Evolutionary conservation across 2,888 invertebrate genomes (phyloP).

Genomic region (Spodoptera picta): DNA sequence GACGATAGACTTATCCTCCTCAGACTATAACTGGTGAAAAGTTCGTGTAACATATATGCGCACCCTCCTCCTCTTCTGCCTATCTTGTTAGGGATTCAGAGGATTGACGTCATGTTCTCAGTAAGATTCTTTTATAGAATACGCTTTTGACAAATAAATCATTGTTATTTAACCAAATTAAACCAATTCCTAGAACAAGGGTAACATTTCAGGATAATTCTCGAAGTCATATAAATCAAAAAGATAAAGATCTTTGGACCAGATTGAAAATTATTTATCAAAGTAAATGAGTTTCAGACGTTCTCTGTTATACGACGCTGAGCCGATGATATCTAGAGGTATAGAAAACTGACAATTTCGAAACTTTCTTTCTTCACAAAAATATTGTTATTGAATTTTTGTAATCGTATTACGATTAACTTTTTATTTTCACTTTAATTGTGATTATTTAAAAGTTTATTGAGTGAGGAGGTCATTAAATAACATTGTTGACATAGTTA

Average conservation of each 20-base stretch:
- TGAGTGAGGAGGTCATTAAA: slow-evolving; percentile 21
- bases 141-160: too few species aligned
- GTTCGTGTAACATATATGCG: too few species aligned
- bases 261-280: neutral
- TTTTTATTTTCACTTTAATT: slow-evolving; percentile 1
- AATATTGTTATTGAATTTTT: slow-evolving; percentile 29
- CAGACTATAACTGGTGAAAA: too few species aligned
- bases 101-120: too few species aligned
- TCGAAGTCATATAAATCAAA: slow-evolving; percentile 14
- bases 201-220: slow-evolving; percentile 3
- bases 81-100: too few species aligned
- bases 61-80: too few species aligned
- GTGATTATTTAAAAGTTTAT: slow-evolving; percentile 30
- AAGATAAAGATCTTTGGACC: slow-evolving; percentile 4
- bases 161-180: neutral
- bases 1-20: too few species aligned
- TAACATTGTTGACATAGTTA: neutral
- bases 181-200: slow-evolving; percentile 1
- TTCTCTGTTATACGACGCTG: slow-evolving; percentile 14
- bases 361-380: slow-evolving; percentile 23
- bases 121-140: too few species aligned
- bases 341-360: slow-evolving; percentile 20
- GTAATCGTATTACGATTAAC: neutral
- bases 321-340: slow-evolving; percentile 31
- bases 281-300: slow-evolving; percentile 18